phyloP scores from a whole-genome alignment of 2,888 invertebrate genomes.

The Syrista parreyssii region DNA sequence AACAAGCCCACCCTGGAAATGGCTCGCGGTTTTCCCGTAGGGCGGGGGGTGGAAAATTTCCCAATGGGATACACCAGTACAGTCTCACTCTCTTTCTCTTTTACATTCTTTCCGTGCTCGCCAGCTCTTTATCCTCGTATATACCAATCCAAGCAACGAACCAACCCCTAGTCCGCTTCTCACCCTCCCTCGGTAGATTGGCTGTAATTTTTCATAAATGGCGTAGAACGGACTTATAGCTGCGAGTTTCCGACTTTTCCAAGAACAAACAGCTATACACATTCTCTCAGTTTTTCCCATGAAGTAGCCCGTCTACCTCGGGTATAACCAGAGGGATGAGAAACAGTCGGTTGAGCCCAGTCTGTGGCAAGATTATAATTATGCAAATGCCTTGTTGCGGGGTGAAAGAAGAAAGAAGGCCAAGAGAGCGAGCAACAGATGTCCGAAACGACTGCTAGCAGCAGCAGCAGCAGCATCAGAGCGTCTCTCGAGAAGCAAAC shows the following conservation, averaged over 20 bases:
- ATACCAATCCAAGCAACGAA: not conserved
- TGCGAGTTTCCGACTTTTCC: not conserved
- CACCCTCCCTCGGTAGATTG: not conserved
- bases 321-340: not conserved
- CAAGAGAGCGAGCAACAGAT: slow-evolving; percentile 60
- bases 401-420: slow-evolving; percentile 31
- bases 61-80: not conserved
- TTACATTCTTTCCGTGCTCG: not conserved
- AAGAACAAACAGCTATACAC: not conserved
- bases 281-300: not conserved
- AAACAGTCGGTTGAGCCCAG: not conserved
- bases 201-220: not conserved
- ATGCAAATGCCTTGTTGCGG: slow-evolving; percentile 63
- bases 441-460: slow-evolving; percentile 56
- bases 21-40: not conserved
- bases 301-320: not conserved
- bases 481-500: not conserved
- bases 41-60: not conserved
- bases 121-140: not conserved
- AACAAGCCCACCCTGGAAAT: not conserved
- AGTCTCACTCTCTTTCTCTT: not conserved
- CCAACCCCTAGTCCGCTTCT: not conserved
- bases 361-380: slow-evolving; percentile 58
- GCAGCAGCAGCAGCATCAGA: slow-evolving; percentile 1
- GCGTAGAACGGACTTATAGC: not conserved